A percentile compares a stretch with the other conserved stretches of the same genome.
These are phyloP conservation scores for Eupithecia subfuscata DNA, from an alignment of 2,888 invertebrate species.

Conservation along the genomic window DNA sequence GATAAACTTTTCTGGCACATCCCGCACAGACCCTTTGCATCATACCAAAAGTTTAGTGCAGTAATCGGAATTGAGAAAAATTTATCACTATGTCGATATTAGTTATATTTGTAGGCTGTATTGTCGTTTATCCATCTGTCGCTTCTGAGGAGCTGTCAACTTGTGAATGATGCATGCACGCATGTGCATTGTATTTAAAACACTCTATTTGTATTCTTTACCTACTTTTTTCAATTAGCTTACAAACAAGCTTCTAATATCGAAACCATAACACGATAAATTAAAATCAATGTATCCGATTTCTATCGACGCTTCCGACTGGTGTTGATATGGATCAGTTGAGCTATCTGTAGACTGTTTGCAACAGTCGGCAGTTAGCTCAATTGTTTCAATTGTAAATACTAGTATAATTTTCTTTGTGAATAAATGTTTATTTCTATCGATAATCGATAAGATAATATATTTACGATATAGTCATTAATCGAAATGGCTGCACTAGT, in stretches of 20 bases:
- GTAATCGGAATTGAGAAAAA: too few species aligned
- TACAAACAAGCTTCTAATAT: slow-evolving; percentile 17
- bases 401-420: too few species aligned
- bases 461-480: slow-evolving; percentile 26
- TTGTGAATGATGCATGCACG: not conserved
- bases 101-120: not conserved
- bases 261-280: not conserved
- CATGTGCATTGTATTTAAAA: not conserved
- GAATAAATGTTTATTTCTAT: too few species aligned
- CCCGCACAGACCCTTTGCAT: too few species aligned
- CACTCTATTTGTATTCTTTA: not conserved
- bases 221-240: not conserved
- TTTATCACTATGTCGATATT: not conserved
- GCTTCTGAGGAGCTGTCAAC: not conserved
- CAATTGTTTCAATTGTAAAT: too few species aligned
- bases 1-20: too few species aligned
- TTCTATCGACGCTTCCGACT: too few species aligned
- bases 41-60: too few species aligned
- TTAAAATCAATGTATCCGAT: slow-evolving; percentile 13
- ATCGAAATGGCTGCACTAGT: slow-evolving; percentile 20
- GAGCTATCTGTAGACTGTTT: too few species aligned
- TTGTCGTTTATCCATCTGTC: not conserved
- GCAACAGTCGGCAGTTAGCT: too few species aligned
- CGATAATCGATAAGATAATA: slow-evolving; percentile 10
- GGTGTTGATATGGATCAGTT: too few species aligned